These are phyloP conservation scores for Quadriops clusia DNA, from an alignment of 2,888 invertebrate genomes.

Conservation along the genomic window DNA sequence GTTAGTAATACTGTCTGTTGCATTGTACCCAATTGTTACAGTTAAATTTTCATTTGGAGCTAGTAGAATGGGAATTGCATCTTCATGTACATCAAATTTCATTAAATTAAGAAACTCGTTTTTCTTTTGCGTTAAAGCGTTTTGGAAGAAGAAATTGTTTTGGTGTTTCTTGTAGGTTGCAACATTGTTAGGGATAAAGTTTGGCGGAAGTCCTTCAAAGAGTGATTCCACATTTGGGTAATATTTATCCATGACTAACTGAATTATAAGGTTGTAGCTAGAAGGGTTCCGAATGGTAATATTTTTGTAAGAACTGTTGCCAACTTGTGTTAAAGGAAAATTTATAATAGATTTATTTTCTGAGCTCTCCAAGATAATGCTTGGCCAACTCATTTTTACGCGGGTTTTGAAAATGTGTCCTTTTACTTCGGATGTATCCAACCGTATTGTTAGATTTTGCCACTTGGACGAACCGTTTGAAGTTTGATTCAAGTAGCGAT, in stretches of 20 bases:
- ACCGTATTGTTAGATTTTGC: conserved; percentile 58
- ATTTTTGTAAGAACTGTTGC: conserved; percentile 51
- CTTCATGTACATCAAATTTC: conserved; percentile 32
- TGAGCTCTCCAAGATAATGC: conserved; percentile 30
- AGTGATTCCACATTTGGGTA: conserved; percentile 53
- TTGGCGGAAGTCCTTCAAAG: conserved; percentile 39
- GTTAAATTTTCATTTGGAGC: conserved; percentile 44
- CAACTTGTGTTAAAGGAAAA: conserved; percentile 65
- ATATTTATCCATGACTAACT: conserved; percentile 55
- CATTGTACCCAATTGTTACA: conserved; percentile 40
- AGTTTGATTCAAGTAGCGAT: conserved; percentile 45
- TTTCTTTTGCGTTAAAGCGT: conserved; percentile 6
- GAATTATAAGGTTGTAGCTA: conserved; percentile 56
- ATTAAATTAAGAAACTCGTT: conserved; percentile 18
- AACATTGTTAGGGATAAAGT: conserved; percentile 23
- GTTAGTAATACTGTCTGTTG: conserved; percentile 34
- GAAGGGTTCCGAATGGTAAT: conserved; percentile 64
- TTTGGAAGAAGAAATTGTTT: conserved; percentile 11
- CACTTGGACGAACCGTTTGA: conserved; percentile 38
- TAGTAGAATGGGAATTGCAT: conserved; percentile 45
- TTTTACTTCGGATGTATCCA: conserved; percentile 62
- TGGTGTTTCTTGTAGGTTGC: conserved; percentile 11
- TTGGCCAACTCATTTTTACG: conserved; percentile 59
- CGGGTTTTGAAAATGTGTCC: conserved; percentile 54
- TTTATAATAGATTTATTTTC: conserved; percentile 40